Conservation (phyloP, 2,113 vertebrate species). For the Phaetusa simplex region DNA sequence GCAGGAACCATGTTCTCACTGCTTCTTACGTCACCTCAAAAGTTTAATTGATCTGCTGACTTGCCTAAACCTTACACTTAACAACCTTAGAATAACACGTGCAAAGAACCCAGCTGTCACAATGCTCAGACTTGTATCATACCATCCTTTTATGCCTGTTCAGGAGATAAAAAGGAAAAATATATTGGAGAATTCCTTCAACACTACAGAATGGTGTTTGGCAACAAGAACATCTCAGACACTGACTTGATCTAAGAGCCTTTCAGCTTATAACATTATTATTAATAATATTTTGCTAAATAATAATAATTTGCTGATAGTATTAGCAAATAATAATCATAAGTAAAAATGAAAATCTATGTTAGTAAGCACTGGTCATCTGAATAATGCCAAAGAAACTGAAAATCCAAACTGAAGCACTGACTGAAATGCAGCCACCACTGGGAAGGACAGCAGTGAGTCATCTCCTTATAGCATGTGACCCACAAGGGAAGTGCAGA, state of each 20-base stretch:
- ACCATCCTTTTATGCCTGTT: neutral
- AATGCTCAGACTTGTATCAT: neutral
- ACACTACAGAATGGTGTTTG: neutral
- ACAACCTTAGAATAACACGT: neutral
- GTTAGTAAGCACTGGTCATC: neutral
- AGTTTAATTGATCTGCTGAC: neutral
- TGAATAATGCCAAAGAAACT: neutral
- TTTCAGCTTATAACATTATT: neutral
- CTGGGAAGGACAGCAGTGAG: neutral
- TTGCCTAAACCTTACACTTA: neutral
- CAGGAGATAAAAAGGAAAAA: neutral
- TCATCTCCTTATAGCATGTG: neutral
- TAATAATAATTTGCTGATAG: neutral
- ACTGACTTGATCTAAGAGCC: neutral
- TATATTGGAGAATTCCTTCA: neutral
- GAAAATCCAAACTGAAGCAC: neutral
- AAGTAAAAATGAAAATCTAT: neutral
- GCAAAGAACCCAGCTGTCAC: neutral
- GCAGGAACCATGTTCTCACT: neutral
- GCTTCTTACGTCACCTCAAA: neutral
- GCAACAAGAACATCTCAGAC: neutral
- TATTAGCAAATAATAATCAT: neutral
- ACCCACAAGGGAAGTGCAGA: neutral
- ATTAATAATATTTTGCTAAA: neutral
- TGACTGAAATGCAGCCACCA: neutral